Base-by-base conservation (phyloP, 1,140 invertebrate genomes). In the Luehdorfia chinensis region DNA sequence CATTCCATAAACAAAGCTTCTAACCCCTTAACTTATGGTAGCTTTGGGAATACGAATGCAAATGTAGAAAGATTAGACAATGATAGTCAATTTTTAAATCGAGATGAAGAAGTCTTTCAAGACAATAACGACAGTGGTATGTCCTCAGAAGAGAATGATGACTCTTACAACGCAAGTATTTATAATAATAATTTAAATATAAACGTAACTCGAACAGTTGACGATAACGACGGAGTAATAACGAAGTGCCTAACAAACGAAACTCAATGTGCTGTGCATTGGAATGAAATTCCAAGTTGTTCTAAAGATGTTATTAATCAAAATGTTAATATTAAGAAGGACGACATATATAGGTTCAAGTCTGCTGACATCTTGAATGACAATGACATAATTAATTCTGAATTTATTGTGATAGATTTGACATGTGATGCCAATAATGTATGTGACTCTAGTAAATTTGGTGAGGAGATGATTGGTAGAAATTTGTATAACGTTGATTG, bases 281-380 rank as follows among this genome's bases (percentile, higher is more conserved):
- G 77, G 77, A 84, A 84, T 84, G 83, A 80, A 63, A 86, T 86
- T 86, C 83, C 83, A n/a, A 70, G 77, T 72, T 85, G 79, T 76
- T 85, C 81, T 37, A 75, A 67, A 50, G 61, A 74, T 67, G 66
- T 71, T 73, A 64, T 54, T 51, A 65, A 64, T 62, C 56, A 65
- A 61, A 75, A 69, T 61, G 62, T 77, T 69, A 50, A 48, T 58
- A 44, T 57, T 50, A 45, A 60, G 4, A 51, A 60, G 9, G 27
- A 47, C 37, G 25, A 54, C 36, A 36, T 50, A 47, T 39, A 50
- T 36, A 50, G 59, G 31, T 49, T 47, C 14, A 53, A 61, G 15
- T 47, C 52, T 6, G 27, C 30, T 13, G 59, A 66, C 33, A 43
- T 54, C 14, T 13, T 52, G 8, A 49, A 51, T 2, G 52, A 30